These are phyloP conservation scores for Nyleta sp. DNA, from an alignment of 2,888 invertebrate species.

Conservation along the genomic window DNA sequence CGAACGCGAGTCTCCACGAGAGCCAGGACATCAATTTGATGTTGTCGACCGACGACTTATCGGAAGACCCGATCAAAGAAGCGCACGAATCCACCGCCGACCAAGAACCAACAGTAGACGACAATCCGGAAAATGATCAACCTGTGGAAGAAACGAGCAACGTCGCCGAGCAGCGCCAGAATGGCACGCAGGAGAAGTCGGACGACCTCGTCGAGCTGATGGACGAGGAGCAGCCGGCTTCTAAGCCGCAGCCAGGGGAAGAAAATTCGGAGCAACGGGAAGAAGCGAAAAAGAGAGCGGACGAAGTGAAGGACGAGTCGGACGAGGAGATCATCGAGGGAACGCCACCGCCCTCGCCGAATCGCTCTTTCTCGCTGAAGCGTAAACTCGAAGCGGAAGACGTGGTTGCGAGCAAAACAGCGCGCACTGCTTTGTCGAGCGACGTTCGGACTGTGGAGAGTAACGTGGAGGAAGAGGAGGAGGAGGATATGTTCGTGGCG, in stretches of 20 bases:
- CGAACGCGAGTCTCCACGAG: conserved; percentile 22
- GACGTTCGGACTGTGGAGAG: conserved; percentile 8
- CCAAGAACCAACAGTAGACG: not conserved
- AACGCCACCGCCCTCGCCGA: conserved; percentile 13
- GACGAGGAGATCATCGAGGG: conserved; percentile 53
- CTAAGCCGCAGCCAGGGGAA: not conserved
- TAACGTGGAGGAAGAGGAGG: conserved; percentile 30
- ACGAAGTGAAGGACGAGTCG: conserved; percentile 4
- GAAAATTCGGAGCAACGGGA: conserved; percentile 8
- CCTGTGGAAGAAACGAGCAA: not conserved
- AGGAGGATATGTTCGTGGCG: conserved; percentile 29
- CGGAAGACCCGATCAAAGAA: conserved; percentile 25
- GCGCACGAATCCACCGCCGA: not conserved
- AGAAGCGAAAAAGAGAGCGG: conserved; percentile 8
- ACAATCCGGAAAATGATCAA: not conserved
- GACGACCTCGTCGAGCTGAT: too few species aligned
- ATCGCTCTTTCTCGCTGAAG: conserved; percentile 6
- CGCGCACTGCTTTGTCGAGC: not conserved
- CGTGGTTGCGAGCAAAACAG: not conserved
- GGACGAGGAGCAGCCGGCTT: not conserved
- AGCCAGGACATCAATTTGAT: conserved; percentile 57
- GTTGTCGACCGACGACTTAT: conserved; percentile 3
- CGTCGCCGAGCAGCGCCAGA: not conserved
- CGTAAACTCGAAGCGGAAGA: conserved; percentile 28
- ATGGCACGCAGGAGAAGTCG: not conserved